Evolutionary conservation across 2,888 invertebrate genomes (phyloP), one percentile per base, ranked within the genome.

Genomic region (Caradrina clavipalpis): DNA sequence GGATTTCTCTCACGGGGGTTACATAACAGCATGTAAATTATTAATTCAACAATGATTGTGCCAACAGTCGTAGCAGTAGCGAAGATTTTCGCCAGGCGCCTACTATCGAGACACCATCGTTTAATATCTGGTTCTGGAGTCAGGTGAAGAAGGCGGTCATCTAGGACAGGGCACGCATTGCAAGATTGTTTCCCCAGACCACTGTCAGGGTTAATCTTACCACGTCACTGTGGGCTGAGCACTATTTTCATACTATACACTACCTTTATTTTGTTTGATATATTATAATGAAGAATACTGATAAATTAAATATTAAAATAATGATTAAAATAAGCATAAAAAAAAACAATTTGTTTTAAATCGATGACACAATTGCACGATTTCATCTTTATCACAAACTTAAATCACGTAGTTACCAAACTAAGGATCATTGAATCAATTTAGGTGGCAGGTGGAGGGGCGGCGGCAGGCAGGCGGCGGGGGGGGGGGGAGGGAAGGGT

Each of bases 401-500:
- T 69, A 54, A 84, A 76, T 65, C 73, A 76, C 84, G 73, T 69
- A 82, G 55, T 79, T 73, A 51, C 64, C 49, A 59, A 80, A 73
- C 42, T 65, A 67, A 73, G 73, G 67, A 77, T 73, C 83, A 75
- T 68, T 63, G 73, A 83, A 81, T 85, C 86, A 81, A 74, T 81
- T 73, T 49, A 63, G 70, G 74, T 55, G 73, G 69, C 45, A 73
- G 76, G 67, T 72, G 76, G 67, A 65, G 45, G 58, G 21, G 15
- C 15, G 68, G 60, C 42, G 60, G 60, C 42, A 59, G 61, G 45
- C 71, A 63, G n/a, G 19, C 26, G 2, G 15, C 17, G 69, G 22
- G 85, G 86, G 86, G 80, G 66, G 15, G 19, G 69, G 22, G 85
- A 86, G 86, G 80, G 66, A 82, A 87, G 26, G 88, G 82, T 81